Evolutionary conservation across 2,888 invertebrate genomes (phyloP), one percentile per base, ranked within the genome.

Genomic region (Hedychridium roseum): DNA sequence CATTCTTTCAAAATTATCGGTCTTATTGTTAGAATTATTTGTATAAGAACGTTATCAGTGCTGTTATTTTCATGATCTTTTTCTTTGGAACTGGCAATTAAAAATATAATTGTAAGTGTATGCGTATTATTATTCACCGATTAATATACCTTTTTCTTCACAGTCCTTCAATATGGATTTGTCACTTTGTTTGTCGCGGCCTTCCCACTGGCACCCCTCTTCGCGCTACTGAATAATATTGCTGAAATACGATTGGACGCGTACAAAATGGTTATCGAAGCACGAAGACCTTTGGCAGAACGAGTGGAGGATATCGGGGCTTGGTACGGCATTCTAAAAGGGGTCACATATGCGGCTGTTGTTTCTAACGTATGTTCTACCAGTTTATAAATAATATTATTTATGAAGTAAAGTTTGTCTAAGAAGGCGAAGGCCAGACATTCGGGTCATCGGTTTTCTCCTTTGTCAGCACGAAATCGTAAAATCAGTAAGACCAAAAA

Each of bases 181-280:
- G 93, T 97, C 1, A 97, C 97, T 0, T 82, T 98, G 0, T 98
- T 98, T 80, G 97, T 97, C 50, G 96, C 97, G 0, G 97, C 97
- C 0, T 98, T 98, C 75, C 98, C 97, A 0, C 80, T 98, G 50
- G 98, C 97, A 0, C 97, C 98, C 0, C 81, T 98, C 0, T 98
- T 96, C 76, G 97, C 97, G 0, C 81, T 98, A 2, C 80, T 98
- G 5, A 98, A 98, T 80, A 99, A 98, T 75, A 89, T 98, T 20
- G 92, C 94, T 0, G 98, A 98, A 80, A 96, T 98, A 43, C 84
- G 93, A 1, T 80, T 97, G 61, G 97, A 98, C 71, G 97, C 97
- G 0, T 95, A 93, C 80, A 98, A 98, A 82, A 94, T 97, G 89
- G 91, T 97, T n/a, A 94, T 93, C 0, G 94, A 96, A 70, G 89